These are phyloP conservation scores for Heteronetta atricapilla DNA, from an alignment of 2,113 vertebrate genomes.

Conservation along the genomic window DNA sequence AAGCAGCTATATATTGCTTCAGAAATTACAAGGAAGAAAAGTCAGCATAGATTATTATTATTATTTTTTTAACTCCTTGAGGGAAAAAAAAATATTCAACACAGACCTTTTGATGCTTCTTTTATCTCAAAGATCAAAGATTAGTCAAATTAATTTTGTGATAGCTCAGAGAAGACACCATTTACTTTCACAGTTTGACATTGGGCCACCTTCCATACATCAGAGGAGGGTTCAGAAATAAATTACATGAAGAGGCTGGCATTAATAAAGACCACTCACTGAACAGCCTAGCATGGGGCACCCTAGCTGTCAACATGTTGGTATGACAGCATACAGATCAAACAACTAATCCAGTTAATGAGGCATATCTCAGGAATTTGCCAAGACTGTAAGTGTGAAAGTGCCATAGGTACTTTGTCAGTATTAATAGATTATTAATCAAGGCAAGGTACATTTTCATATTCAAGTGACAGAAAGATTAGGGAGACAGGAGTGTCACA, in stretches of 20 bases:
- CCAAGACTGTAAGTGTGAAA: neutral
- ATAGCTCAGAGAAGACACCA: neutral
- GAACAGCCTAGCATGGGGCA: neutral
- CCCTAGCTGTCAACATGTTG: neutral
- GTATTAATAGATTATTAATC: slow-evolving; percentile 29
- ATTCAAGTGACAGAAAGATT: neutral
- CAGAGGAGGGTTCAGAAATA: neutral
- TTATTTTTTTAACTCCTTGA: no score
- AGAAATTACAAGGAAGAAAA: neutral
- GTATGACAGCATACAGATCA: neutral
- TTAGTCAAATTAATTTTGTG: neutral
- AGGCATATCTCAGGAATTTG: neutral
- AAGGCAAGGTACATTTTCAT: neutral
- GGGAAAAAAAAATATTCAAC: neutral
- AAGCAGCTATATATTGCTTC: neutral
- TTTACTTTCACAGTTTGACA: slow-evolving; percentile 3
- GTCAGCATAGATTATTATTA: no score
- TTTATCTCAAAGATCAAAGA: slow-evolving; percentile 7
- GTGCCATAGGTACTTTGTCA: neutral
- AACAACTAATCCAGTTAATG: neutral
- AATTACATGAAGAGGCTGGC: neutral
- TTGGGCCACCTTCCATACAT: neutral
- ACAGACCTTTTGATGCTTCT: neutral
- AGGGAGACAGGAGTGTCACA: neutral
- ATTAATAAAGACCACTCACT: neutral